These are phyloP conservation scores for Phylloscopus trochiloides DNA, from an alignment of 2,113 vertebrate species.

Conservation along the genomic window DNA sequence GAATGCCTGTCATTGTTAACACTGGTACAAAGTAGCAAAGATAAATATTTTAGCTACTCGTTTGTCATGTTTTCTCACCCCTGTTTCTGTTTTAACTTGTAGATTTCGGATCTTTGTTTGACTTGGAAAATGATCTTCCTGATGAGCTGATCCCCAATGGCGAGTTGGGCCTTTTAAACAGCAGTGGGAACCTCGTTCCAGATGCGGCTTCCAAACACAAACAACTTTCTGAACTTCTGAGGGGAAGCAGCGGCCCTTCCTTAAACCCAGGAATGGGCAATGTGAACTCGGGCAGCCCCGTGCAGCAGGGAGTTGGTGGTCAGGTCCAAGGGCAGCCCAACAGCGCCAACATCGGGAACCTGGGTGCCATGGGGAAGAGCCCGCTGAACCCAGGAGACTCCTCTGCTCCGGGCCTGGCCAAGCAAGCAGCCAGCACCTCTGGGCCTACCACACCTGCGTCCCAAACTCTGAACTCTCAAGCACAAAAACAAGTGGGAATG, in stretches of 20 bases:
- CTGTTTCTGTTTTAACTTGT: constrained; percentile 68
- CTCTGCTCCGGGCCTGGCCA: constrained; percentile 71
- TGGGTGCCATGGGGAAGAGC: constrained; percentile 86
- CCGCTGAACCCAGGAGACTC: constrained; percentile 83
- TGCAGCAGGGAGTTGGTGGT: constrained; percentile 81
- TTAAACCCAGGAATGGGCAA: constrained; percentile 78
- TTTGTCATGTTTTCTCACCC: constrained; percentile 44
- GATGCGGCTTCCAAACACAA: constrained; percentile 97
- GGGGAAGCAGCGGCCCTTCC: constrained; percentile 84
- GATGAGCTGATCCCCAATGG: constrained; percentile 97
- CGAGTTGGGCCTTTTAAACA: constrained; percentile 86
- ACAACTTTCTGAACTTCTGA: constrained; percentile 94
- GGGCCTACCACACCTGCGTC: constrained; percentile 76
- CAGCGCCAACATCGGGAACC: constrained; percentile 62
- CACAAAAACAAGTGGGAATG: constrained; percentile 86
- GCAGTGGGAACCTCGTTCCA: constrained; percentile 82
- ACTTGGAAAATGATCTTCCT: constrained; percentile 97
- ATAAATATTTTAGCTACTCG: neutral
- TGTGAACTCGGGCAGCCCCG: constrained; percentile 84
- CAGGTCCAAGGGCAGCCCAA: constrained; percentile 81
- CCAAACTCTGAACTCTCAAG: constrained; percentile 86
- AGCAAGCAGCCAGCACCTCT: constrained; percentile 75
- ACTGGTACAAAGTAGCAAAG: neutral
- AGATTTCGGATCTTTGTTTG: constrained; percentile 96
- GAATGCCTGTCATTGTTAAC: neutral